Base-by-base conservation (phyloP, 2,888 invertebrate species). In the Caenorhabditis afra region DNA sequence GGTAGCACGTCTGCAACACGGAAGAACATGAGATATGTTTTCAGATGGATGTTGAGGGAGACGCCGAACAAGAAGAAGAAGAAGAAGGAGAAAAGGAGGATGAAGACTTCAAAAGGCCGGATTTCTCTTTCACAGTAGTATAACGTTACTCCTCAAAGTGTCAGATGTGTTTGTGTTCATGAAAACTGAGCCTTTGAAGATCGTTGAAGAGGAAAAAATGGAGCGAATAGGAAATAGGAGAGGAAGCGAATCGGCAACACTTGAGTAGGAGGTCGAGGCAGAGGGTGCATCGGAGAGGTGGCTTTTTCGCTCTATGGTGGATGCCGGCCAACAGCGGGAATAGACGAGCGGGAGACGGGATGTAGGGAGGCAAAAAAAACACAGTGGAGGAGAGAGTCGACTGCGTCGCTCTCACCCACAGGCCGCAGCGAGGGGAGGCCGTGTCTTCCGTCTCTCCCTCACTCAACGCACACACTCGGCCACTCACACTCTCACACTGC, bases 281-380 rank as follows among this genome's bases (percentile, higher is more conserved):
- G 12, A 37, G 22, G 62, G 50, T 57, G 73, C 73, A 64, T 35
- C 50, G 44, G 37, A 41, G 49, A 52, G 29, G 57, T 57, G 61
- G 73, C 64, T 64, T 37, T 55, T 62, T 57, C 67, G 75, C 75
- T 76, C 75, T 76, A 68, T 62, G 44, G 75, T 12, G 39, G 62
- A 76, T 18, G 22, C 20, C 16, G 41, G 35, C 22, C 20, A 41
- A 49, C 7, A 14, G 39, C 45, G 45, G 35, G 37, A 50, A 29
- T 53, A 45, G 50, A 50, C 39, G 65, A 22, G 29, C 20, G 39
- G 3, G 59, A 41, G 37, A 62, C 18, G 64, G 50, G 37, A 47
- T 23, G 44, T 3, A 18, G 59, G 22, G 20, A 49, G 55, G 23
- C 49, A 59, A 64, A 37, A 49, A 37, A 20, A 16, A 44, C 50